Evolutionary conservation across 1,140 invertebrate species (phyloP), one percentile per base, ranked within the genome.

Genomic region (Oncopeltus fasciatus): DNA sequence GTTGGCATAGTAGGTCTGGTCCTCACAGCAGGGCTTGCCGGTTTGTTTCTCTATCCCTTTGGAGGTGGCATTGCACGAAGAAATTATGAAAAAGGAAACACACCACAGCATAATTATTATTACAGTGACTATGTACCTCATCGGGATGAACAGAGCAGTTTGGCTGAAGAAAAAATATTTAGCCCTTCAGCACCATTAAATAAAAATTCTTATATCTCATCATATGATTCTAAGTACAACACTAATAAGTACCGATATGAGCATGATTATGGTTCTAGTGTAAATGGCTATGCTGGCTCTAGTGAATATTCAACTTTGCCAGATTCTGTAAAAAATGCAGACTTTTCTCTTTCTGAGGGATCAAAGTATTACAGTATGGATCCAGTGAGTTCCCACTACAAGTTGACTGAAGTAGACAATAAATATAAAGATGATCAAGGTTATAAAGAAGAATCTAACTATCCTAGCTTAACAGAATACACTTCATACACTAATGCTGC

Each of bases 21-120:
- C 44, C 76, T 86, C 14, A 77, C 83, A 33, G 81, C 83, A 14
- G 86, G 86, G 16, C 70, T 88, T 29, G 85, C 85, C 27, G 83
- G 84, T 28, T 85, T 87, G 62, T 85, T 87, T 68, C 73, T 87
- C 14, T 86, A 71, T 61, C 85, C 86, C 9, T 87, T 87, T 66
- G 76, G 81, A 12, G 79, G 79, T 2, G 78, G 78, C 1, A 64
- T 68, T 1, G 67, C 75, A 1, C 73, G 85, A 59, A 75, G 85
- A 66, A 84, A 62, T 46, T 60, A 64, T 31, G 57, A 64, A 14
- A 68, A 68, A 29, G 49, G 57, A 26, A 31, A 62, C 1, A 57
- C 59, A 16, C 62, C 60, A 20, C 49, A 58, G 28, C 65, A 66
- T 21, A 66, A 62, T 49, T 69, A 68, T 38, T 66, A 68, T 46